Evolutionary conservation across 2,113 vertebrate genomes (phyloP).

Genomic region (Chascanopsetta lugubris): DNA sequence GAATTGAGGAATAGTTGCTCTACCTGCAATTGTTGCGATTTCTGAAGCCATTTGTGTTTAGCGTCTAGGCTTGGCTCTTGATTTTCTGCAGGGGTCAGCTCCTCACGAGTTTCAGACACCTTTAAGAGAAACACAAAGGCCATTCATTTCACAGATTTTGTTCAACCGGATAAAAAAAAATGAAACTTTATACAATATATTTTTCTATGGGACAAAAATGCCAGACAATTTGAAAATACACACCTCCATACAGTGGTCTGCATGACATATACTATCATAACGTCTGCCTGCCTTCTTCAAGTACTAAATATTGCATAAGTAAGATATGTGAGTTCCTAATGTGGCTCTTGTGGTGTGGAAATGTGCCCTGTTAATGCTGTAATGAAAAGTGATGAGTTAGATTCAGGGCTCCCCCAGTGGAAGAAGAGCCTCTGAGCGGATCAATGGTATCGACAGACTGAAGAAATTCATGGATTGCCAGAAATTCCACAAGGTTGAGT

Average conservation of each 20-base stretch:
- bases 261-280: slow-evolving; percentile 30
- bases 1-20: slow-evolving; percentile 2
- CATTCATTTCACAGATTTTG: no score
- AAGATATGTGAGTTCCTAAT: slow-evolving; percentile 69
- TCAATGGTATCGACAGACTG: slow-evolving; percentile 79
- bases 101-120: slow-evolving; percentile 24
- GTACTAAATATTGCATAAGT: slow-evolving; percentile 48
- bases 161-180: no score
- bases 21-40: slow-evolving; percentile 81
- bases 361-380: slow-evolving; percentile 76
- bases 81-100: slow-evolving; percentile 33
- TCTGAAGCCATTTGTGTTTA: slow-evolving; percentile 75
- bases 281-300: slow-evolving; percentile 35
- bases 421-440: slow-evolving; percentile 74
- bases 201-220: neutral
- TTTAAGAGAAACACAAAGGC: slow-evolving; percentile 55
- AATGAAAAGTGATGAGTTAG: slow-evolving; percentile 83
- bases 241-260: neutral
- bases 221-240: neutral
- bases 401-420: slow-evolving; percentile 69
- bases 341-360: slow-evolving; percentile 59
- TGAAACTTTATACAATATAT: neutral
- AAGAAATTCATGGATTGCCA: slow-evolving; percentile 73
- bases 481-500: slow-evolving; percentile 75
- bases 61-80: slow-evolving; percentile 53